These are phyloP conservation scores for Platorchestia sp. DNA, from an alignment of 1,140 invertebrate genomes.

Conservation along the genomic window DNA sequence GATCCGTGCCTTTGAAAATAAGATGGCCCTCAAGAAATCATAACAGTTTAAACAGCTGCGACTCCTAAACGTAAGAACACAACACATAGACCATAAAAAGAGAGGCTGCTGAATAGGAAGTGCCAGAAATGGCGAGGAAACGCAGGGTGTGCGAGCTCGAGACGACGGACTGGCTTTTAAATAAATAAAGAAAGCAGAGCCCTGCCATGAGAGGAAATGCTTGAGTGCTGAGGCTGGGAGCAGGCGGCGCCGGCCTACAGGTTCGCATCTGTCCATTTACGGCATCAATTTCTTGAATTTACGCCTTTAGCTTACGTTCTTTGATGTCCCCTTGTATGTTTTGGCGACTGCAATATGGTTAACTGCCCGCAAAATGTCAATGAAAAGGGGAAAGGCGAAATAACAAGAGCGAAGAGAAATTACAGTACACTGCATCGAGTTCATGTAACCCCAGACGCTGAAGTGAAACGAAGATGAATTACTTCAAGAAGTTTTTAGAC, in stretches of 20 bases:
- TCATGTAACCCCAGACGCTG: background rate
- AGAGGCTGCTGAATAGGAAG: background rate
- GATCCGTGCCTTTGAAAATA: background rate
- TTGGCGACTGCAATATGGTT: background rate
- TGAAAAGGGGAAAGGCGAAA: background rate
- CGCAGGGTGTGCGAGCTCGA: background rate
- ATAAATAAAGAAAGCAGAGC: background rate
- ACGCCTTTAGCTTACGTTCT: background rate
- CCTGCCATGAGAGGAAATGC: background rate
- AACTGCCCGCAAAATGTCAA: background rate
- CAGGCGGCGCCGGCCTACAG: background rate
- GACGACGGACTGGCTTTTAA: background rate
- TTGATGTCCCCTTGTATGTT: background rate
- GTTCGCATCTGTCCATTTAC: background rate
- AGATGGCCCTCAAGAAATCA: background rate
- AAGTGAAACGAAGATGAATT: background rate
- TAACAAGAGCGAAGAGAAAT: background rate
- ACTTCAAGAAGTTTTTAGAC: background rate
- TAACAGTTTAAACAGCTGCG: background rate
- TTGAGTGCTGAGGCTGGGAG: background rate
- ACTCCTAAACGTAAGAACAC: background rate
- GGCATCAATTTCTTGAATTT: background rate
- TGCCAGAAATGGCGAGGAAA: slow-evolving; percentile 41
- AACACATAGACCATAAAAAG: background rate
- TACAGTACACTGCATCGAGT: background rate